A percentile compares a stretch with the other conserved stretches of the same genome.
phyloP scores from a whole-genome alignment of 2,888 invertebrate species.

The Seira ritae region DNA sequence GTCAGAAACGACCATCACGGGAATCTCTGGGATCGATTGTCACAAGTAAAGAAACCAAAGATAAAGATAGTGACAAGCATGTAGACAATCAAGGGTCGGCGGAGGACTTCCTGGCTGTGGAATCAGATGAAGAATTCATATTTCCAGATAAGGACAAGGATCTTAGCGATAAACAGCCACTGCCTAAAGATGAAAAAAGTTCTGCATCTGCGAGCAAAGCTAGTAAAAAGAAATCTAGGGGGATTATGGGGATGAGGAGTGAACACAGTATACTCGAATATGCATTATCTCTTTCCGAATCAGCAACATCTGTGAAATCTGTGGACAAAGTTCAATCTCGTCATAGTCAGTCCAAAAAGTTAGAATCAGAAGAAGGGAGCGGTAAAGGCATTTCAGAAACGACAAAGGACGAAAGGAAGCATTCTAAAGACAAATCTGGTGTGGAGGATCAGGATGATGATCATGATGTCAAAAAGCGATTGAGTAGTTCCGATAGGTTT shows the following conservation, averaged over 20 bases:
- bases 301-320: background rate
- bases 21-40: too few relatives aligned
- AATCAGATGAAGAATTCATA: constrained; percentile 36
- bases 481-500: background rate
- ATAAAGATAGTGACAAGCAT: too few relatives aligned
- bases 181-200: background rate
- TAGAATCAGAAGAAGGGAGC: constrained; percentile 17
- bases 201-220: too few relatives aligned
- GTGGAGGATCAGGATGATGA: constrained; percentile 13
- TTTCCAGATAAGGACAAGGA: constrained; percentile 10
- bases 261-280: too few relatives aligned
- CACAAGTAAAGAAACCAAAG: too few relatives aligned
- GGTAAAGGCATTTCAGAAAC: too few relatives aligned
- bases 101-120: too few relatives aligned
- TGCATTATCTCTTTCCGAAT: too few relatives aligned
- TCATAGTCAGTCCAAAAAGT: background rate
- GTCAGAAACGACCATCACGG: too few relatives aligned
- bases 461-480: constrained; percentile 3
- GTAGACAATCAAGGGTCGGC: too few relatives aligned
- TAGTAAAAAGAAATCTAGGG: background rate
- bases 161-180: background rate
- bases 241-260: too few relatives aligned
- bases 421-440: background rate
- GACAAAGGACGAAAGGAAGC: background rate
- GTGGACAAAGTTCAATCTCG: background rate